Conservation (phyloP, 2,797 vertebrate species). For the Myripristis murdjan region DNA sequence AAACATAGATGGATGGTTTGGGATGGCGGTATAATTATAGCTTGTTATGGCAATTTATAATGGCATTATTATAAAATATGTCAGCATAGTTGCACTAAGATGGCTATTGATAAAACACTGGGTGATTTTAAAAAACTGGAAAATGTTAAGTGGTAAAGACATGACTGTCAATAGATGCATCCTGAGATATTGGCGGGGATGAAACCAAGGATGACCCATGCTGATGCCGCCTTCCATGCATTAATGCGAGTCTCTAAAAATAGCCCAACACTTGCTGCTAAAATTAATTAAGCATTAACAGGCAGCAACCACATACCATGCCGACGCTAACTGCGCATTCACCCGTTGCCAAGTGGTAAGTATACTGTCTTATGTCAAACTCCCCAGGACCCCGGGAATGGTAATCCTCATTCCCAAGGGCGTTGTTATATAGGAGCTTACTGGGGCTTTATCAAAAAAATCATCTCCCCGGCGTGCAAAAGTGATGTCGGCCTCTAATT, state of each 20-base stretch:
- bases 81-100: constrained; percentile 7
- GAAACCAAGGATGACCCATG: no score
- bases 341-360: neutral
- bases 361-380: neutral
- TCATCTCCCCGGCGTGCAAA: constrained; percentile 6
- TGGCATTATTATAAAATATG: constrained; percentile 21
- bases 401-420: constrained; percentile 10
- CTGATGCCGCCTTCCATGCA: no score
- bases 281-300: no score
- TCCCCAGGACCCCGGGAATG: neutral
- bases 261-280: no score
- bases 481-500: constrained; percentile 17
- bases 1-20: constrained; percentile 36
- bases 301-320: no score
- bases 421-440: neutral
- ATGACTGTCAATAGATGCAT: no score
- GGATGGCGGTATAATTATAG: constrained; percentile 45
- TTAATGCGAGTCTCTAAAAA: no score
- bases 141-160: neutral
- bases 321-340: neutral
- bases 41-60: constrained; percentile 51
- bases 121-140: constrained; percentile 11
- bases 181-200: no score
- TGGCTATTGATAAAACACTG: constrained; percentile 32
- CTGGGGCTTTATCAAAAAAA: constrained; percentile 13